Conservation (phyloP, 2,888 invertebrate species). For the Volucella bombylans region DNA sequence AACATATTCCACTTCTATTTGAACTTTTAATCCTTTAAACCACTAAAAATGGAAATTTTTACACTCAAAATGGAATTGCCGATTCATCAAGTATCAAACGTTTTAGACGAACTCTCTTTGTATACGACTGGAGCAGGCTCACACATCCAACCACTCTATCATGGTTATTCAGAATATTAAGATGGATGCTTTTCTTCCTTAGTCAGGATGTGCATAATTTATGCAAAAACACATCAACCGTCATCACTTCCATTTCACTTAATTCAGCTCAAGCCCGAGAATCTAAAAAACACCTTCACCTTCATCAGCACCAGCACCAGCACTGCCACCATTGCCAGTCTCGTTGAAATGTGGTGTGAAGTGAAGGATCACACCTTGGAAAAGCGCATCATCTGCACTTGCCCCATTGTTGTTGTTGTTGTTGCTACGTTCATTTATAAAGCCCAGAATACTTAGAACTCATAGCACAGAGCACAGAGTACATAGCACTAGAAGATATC, state of each 20-base stretch:
- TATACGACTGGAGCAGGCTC: conserved; percentile 19
- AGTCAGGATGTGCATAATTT: conserved; percentile 52
- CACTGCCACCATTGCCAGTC: too few relatives aligned
- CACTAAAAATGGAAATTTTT: conserved; percentile 12
- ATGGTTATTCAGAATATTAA: conserved; percentile 56
- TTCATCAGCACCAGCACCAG: too few relatives aligned
- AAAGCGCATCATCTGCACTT: conserved; percentile 39
- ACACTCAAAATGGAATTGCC: conserved; percentile 22
- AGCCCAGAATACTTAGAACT: not conserved
- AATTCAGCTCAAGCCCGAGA: conserved; percentile 31
- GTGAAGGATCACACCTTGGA: conserved; percentile 54
- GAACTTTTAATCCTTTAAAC: conserved; percentile 8
- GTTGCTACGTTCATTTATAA: conserved; percentile 33
- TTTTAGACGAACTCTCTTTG: conserved; percentile 26
- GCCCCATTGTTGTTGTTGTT: not conserved
- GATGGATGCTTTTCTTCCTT: conserved; percentile 43
- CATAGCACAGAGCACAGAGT: too few relatives aligned
- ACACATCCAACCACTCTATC: not conserved
- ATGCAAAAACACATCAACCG: conserved; percentile 49
- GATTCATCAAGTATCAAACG: conserved; percentile 47
- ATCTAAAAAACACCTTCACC: conserved; percentile 28
- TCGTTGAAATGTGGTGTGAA: not conserved
- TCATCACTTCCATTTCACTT: conserved; percentile 29
- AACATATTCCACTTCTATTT: not conserved
- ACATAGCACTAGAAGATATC: conserved; percentile 29